A percentile compares a stretch with the other conserved stretches of the same genome.
Conservation (phyloP, 2,113 vertebrate species). For the Henicopernis longicauda region DNA sequence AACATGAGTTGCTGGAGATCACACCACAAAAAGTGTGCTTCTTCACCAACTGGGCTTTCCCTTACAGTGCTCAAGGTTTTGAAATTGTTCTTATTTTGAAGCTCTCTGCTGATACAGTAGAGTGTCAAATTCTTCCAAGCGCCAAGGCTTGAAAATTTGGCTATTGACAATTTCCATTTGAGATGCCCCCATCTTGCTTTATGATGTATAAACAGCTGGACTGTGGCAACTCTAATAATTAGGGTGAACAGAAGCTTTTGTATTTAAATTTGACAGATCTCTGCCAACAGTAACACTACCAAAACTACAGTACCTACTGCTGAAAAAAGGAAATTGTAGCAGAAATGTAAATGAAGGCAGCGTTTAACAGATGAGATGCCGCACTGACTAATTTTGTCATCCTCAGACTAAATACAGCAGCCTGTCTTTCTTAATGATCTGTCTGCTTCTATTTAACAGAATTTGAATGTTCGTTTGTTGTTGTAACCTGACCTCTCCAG, state of each 20-base stretch:
- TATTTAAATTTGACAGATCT: neutral
- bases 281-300: neutral
- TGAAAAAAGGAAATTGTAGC: neutral
- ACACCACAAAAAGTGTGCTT: neutral
- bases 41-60: neutral
- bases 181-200: neutral
- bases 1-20: neutral
- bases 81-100: neutral
- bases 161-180: neutral
- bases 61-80: neutral
- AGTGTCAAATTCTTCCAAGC: neutral
- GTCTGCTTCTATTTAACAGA: slow-evolving; percentile 3
- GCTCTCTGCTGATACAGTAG: neutral
- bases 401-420: neutral
- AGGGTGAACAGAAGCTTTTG: neutral
- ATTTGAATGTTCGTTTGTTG: slow-evolving; percentile 11
- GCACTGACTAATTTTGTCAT: neutral
- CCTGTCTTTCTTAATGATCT: neutral
- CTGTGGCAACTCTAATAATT: neutral
- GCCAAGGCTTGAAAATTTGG: no score
- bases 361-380: neutral
- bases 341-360: neutral
- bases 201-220: neutral
- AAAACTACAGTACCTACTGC: neutral
- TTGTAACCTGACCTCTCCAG: slow-evolving; percentile 4